Evolutionary conservation across 2,797 vertebrate species (phyloP).

Genomic region (Denticeps clupeoides): DNA sequence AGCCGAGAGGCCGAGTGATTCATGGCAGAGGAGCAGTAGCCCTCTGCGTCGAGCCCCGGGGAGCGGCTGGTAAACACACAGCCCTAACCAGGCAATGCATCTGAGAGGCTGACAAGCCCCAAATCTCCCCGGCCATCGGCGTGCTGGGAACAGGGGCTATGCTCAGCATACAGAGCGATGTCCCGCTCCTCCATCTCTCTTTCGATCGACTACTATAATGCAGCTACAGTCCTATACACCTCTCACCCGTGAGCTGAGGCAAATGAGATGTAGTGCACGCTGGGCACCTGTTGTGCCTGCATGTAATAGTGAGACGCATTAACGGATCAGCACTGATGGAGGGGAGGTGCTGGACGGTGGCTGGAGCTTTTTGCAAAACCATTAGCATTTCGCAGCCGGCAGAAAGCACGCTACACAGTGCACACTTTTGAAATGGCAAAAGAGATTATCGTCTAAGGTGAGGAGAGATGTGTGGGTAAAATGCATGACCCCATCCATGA

Average conservation of each 20-base stretch:
- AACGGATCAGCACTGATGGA: conserved; percentile 24
- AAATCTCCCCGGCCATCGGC: neutral
- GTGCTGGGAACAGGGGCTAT: neutral
- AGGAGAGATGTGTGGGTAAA: neutral
- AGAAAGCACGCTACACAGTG: conserved; percentile 3
- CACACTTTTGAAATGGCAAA: conserved; percentile 11
- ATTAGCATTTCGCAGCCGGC: conserved; percentile 30
- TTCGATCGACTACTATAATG: neutral
- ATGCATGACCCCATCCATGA: neutral
- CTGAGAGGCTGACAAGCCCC: conserved; percentile 22
- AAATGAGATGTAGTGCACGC: neutral
- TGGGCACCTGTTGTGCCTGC: neutral
- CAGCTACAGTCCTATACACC: neutral
- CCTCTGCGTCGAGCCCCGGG: conserved; percentile 22
- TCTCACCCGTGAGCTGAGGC: neutral
- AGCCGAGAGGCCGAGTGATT: conserved; percentile 21
- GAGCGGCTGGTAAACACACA: conserved; percentile 31
- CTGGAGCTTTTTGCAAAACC: conserved; percentile 21
- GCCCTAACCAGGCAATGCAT: conserved; percentile 28
- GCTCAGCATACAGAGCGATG: neutral
- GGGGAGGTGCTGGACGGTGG: conserved; percentile 9
- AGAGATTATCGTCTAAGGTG: conserved; percentile 19
- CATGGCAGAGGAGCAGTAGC: conserved; percentile 30
- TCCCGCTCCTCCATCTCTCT: neutral
- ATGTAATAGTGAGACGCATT: conserved; percentile 20